Conservation (phyloP, 2,113 vertebrate genomes). For the Todiramphus saurophagus region DNA sequence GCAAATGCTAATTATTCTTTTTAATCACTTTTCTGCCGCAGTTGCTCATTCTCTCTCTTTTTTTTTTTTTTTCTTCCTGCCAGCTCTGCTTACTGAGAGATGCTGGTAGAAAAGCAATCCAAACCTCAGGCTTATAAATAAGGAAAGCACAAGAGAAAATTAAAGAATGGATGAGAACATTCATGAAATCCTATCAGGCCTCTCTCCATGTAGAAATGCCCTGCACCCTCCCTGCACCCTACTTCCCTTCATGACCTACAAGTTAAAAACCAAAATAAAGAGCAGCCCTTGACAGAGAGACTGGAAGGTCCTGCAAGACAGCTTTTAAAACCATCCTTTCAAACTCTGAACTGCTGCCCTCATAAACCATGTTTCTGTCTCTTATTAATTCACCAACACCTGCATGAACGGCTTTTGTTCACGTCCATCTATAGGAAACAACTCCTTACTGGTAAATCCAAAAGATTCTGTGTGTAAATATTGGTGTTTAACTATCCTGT, state of each 20-base stretch:
- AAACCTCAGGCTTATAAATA: conserved; percentile 53
- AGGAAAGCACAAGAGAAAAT: conserved; percentile 34
- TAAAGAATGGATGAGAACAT: not conserved
- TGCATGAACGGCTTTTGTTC: not conserved
- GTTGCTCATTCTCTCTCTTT: conserved; percentile 57
- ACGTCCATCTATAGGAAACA: not conserved
- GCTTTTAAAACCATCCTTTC: not conserved
- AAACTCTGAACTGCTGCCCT: not conserved
- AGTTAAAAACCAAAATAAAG: not conserved
- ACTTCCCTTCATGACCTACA: not conserved
- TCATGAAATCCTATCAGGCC: not conserved
- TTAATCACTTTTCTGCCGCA: conserved; percentile 81
- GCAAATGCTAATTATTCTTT: conserved; percentile 85
- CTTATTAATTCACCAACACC: not conserved
- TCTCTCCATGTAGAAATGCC: not conserved
- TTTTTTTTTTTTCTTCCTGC: not conserved
- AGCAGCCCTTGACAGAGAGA: not conserved
- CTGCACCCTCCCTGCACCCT: not conserved
- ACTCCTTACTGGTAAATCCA: not conserved
- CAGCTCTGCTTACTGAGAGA: conserved; percentile 33
- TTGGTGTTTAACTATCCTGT: not conserved
- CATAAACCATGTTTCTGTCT: not conserved
- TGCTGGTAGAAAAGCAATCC: conserved; percentile 44
- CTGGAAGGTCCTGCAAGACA: not conserved
- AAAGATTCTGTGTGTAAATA: not conserved